A percentile compares a stretch with the other conserved stretches of the same genome.
phyloP scores from a whole-genome alignment of 2,888 invertebrate genomes.

The Drosophila kokeensis region DNA sequence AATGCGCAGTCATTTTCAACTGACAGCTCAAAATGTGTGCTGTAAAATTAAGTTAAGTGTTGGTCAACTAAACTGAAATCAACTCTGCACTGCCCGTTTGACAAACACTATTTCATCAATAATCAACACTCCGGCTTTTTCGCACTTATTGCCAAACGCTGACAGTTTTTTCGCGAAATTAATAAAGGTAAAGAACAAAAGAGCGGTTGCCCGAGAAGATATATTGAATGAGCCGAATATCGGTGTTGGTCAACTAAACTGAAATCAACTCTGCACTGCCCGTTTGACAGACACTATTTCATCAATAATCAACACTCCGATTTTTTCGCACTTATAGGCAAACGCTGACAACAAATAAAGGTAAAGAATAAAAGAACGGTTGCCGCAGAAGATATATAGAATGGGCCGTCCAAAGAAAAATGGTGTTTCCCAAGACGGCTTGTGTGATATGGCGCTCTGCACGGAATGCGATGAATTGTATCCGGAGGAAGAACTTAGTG shows the following conservation, averaged over 20 bases:
- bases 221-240: too few relatives aligned
- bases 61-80: background rate
- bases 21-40: background rate
- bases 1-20: too few relatives aligned
- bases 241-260: too few relatives aligned
- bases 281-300: too few relatives aligned
- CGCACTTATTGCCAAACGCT: background rate
- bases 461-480: too few relatives aligned
- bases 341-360: background rate
- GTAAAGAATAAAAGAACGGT: background rate
- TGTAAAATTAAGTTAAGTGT: conserved; percentile 5
- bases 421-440: fast-evolving
- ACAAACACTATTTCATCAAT: background rate
- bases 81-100: background rate
- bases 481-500: fast-evolving
- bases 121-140: too few relatives aligned
- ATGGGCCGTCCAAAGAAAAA: fast-evolving
- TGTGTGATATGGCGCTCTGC: too few relatives aligned
- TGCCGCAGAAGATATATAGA: background rate
- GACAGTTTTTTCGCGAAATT: background rate
- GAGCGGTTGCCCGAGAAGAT: background rate
- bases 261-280: too few relatives aligned
- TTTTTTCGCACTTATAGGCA: background rate
- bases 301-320: too few relatives aligned
- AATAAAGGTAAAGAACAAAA: background rate